These are phyloP conservation scores for Parnassius smintheus DNA, from an alignment of 2,888 invertebrate species.

Conservation along the genomic window DNA sequence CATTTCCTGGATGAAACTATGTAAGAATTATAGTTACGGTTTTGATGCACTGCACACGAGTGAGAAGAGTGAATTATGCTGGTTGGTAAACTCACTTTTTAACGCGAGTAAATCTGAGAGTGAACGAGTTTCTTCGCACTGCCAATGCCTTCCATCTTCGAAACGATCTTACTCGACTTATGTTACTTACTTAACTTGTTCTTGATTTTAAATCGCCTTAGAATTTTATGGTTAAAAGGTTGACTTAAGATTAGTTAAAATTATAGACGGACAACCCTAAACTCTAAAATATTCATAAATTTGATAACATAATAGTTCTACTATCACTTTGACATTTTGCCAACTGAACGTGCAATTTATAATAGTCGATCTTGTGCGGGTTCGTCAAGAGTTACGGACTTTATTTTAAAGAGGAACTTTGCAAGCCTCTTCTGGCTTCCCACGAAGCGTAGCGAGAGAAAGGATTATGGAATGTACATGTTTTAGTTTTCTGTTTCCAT, in stretches of 20 bases:
- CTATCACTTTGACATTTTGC: constrained; percentile 58
- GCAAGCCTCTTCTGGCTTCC: constrained; percentile 16
- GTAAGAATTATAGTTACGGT: too few species aligned
- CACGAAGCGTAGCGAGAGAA: constrained; percentile 12
- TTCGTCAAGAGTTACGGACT: constrained; percentile 26
- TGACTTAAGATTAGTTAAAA: neutral
- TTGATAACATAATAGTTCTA: constrained; percentile 58
- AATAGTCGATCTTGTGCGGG: constrained; percentile 25
- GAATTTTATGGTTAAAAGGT: too few species aligned
- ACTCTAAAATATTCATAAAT: constrained; percentile 42
- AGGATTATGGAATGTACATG: constrained; percentile 12
- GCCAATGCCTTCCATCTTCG: too few species aligned
- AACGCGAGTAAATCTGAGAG: too few species aligned
- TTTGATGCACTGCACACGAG: too few species aligned
- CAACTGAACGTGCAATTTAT: constrained; percentile 38
- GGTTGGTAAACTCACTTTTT: too few species aligned
- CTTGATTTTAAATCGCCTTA: too few species aligned
- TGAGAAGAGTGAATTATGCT: too few species aligned
- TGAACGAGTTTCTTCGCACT: too few species aligned
- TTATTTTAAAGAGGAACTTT: constrained; percentile 23
- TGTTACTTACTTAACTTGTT: too few species aligned
- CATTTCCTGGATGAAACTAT: too few species aligned
- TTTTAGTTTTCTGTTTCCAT: constrained; percentile 6
- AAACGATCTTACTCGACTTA: too few species aligned
- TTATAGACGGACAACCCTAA: constrained; percentile 7